These are phyloP conservation scores for Bugula neritina DNA, from an alignment of 2,888 invertebrate species.

Conservation along the genomic window DNA sequence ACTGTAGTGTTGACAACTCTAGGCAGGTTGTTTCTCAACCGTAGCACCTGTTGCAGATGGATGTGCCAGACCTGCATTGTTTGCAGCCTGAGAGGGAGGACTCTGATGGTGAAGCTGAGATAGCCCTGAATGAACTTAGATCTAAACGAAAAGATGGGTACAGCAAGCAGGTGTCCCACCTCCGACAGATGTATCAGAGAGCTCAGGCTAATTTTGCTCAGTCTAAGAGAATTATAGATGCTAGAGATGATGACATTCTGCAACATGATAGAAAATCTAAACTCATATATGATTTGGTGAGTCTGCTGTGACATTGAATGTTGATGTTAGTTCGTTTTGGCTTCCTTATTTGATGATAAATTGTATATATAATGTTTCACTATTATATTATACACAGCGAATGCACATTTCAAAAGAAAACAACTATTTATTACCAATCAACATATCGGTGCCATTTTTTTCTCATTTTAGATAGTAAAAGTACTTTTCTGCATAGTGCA, in stretches of 20 bases:
- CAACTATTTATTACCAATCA: background rate
- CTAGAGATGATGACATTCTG: background rate
- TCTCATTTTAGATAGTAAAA: no score
- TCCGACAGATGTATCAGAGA: conserved; percentile 24
- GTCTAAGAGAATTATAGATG: conserved; percentile 25
- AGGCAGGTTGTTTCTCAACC: no score
- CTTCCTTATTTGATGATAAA: background rate
- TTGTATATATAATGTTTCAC: background rate
- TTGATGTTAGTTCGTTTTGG: background rate
- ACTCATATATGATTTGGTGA: conserved; percentile 1
- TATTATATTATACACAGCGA: background rate
- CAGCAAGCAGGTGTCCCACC: background rate
- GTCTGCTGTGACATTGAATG: background rate
- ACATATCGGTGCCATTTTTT: no score
- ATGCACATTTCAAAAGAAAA: background rate
- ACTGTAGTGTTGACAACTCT: no score
- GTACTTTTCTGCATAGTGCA: no score
- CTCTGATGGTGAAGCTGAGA: conserved; percentile 24
- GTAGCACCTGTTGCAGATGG: no score
- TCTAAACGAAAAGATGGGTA: background rate
- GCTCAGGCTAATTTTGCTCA: conserved; percentile 25
- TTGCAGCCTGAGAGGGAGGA: background rate
- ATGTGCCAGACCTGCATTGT: conserved; percentile 25
- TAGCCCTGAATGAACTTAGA: background rate
- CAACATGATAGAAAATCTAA: background rate